Conservation (phyloP, 2,113 vertebrate species). For the Pollachius pollachius region DNA sequence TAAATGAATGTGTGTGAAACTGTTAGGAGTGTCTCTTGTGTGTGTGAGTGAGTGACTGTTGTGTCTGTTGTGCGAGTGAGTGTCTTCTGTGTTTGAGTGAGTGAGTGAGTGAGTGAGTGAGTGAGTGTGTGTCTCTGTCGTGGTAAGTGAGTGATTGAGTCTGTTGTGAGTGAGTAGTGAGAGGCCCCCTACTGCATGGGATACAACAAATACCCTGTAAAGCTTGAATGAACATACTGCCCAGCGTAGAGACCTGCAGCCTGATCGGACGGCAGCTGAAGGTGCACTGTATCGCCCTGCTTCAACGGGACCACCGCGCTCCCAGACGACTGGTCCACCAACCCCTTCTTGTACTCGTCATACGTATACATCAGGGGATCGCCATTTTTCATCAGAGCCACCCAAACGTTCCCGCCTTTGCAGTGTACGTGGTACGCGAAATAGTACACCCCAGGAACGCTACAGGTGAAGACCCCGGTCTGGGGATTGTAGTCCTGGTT, state of each 20-base stretch:
- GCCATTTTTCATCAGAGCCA: constrained; percentile 93
- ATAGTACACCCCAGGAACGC: constrained; percentile 92
- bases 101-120: neutral
- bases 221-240: constrained; percentile 94
- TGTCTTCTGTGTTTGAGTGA: too few species aligned
- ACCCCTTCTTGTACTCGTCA: constrained; percentile 95
- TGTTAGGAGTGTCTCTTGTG: too few species aligned
- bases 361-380: constrained; percentile 98
- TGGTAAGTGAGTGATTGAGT: neutral
- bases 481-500: constrained; percentile 95
- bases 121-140: neutral
- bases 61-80: too few species aligned
- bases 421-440: constrained; percentile 96
- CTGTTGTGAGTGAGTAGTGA: neutral
- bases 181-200: constrained; percentile 78
- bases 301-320: constrained; percentile 88
- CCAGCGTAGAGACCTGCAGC: constrained; percentile 94
- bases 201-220: constrained; percentile 97
- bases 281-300: constrained; percentile 85
- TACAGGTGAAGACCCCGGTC: constrained; percentile 92
- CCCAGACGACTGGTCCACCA: constrained; percentile 94
- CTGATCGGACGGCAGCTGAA: constrained; percentile 95
- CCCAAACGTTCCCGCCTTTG: constrained; percentile 95
- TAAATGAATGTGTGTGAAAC: too few species aligned
- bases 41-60: too few species aligned